These are phyloP conservation scores for Amphipyra berbera DNA, from an alignment of 2,888 invertebrate genomes.

Conservation along the genomic window DNA sequence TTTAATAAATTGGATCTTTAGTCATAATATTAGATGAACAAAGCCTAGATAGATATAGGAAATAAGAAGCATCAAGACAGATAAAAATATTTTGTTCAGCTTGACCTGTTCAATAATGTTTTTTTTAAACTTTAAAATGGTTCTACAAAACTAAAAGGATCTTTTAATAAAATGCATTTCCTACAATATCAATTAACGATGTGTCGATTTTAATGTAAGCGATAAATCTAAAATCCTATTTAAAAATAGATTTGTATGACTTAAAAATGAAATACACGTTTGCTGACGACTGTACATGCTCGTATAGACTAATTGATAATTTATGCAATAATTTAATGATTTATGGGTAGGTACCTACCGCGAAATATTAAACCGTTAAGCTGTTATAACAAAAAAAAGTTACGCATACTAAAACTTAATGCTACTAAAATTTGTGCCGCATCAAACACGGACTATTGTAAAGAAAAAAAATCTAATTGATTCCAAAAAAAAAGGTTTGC, in stretches of 20 bases:
- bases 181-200: no score
- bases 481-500: conserved; percentile 56
- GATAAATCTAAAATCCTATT: not conserved
- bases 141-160: no score
- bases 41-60: no score
- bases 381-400: conserved; percentile 10
- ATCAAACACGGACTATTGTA: conserved; percentile 3
- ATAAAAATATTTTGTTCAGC: not conserved
- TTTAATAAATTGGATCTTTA: no score
- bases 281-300: conserved; percentile 2
- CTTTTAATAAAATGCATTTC: no score
- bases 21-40: no score
- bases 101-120: no score
- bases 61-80: not conserved
- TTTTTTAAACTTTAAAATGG: no score
- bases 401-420: conserved; percentile 12
- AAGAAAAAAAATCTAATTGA: conserved; percentile 33
- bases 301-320: conserved; percentile 28
- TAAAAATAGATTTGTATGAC: not conserved
- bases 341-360: conserved; percentile 8
- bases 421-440: conserved; percentile 9
- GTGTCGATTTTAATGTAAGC: not conserved
- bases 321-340: conserved; percentile 30
- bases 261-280: not conserved
- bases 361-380: not conserved